Conservation (phyloP, 2,888 invertebrate genomes). For the Sphecodes monilicornis region DNA sequence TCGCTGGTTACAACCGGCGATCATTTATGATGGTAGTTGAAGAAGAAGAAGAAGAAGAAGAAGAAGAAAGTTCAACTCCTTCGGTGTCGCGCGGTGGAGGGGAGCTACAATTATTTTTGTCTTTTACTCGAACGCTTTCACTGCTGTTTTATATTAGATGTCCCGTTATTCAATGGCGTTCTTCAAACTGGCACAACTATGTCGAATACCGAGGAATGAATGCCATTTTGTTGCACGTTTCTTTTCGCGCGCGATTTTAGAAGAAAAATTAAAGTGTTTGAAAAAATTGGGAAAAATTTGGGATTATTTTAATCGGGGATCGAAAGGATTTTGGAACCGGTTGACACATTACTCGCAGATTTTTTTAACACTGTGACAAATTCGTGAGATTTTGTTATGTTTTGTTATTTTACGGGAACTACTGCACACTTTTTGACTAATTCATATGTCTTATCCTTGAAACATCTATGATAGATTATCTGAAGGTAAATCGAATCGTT, state of each 20-base stretch:
- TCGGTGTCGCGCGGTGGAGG: too few species aligned
- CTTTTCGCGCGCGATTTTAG: not conserved
- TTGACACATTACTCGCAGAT: too few species aligned
- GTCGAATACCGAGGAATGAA: not conserved
- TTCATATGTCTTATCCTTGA: too few species aligned
- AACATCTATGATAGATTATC: too few species aligned
- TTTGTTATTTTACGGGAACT: too few species aligned
- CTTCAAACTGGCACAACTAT: not conserved
- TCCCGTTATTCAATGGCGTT: not conserved
- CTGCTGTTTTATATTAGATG: not conserved
- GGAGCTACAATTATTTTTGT: not conserved
- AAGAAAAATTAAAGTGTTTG: not conserved
- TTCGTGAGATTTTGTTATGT: too few species aligned
- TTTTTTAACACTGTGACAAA: too few species aligned
- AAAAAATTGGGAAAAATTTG: not conserved
- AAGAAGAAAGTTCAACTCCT: slow-evolving; percentile 10
- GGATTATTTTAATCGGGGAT: too few species aligned
- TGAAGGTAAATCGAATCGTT: too few species aligned
- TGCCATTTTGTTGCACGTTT: not conserved
- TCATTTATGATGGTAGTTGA: slow-evolving; percentile 22
- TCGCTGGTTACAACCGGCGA: slow-evolving; percentile 2
- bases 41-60: slow-evolving; percentile 1
- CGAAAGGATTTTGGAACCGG: too few species aligned
- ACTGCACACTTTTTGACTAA: too few species aligned
- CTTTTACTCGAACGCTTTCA: slow-evolving; percentile 6